Percentiles rank a stretch among this genome's conserved stretches.
Evolutionary conservation across 37 sponge, comb jelly and placozoan species (phyloP).

Genomic region (Chondrosia reniformis): DNA sequence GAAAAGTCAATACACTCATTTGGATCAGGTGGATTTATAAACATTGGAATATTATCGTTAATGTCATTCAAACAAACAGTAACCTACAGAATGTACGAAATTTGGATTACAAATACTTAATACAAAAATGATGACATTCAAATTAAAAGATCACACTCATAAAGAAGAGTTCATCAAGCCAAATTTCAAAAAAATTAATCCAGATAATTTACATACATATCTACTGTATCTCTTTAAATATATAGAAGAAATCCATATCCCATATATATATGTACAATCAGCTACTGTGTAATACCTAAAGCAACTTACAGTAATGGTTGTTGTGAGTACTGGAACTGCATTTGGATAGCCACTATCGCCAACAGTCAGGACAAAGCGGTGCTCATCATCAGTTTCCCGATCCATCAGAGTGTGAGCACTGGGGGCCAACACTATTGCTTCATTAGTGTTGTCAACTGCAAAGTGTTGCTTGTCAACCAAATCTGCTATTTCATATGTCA

Average conservation of each 20-base stretch:
- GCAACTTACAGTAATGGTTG: not conserved
- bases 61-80: slow-evolving; percentile 16
- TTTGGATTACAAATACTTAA: not conserved
- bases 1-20: not conserved
- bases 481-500: not conserved
- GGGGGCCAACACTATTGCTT: not conserved
- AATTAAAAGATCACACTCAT: too few relatives aligned
- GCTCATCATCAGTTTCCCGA: slow-evolving; percentile 5
- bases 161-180: too few relatives aligned
- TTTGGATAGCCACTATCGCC: not conserved
- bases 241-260: too few relatives aligned
- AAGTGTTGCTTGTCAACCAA: not conserved
- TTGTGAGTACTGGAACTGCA: not conserved
- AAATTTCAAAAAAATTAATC: too few relatives aligned
- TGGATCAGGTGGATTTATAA: not conserved
- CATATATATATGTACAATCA: too few relatives aligned
- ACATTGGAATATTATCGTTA: slow-evolving; percentile 9
- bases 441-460: not conserved
- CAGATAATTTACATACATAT: too few relatives aligned
- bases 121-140: too few relatives aligned
- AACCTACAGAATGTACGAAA: not conserved
- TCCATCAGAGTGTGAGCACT: not conserved
- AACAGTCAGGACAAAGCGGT: not conserved
- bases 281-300: too few relatives aligned
- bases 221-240: too few relatives aligned